Conservation (phyloP, 2,113 vertebrate genomes). For the Stigmatopora argus region DNA sequence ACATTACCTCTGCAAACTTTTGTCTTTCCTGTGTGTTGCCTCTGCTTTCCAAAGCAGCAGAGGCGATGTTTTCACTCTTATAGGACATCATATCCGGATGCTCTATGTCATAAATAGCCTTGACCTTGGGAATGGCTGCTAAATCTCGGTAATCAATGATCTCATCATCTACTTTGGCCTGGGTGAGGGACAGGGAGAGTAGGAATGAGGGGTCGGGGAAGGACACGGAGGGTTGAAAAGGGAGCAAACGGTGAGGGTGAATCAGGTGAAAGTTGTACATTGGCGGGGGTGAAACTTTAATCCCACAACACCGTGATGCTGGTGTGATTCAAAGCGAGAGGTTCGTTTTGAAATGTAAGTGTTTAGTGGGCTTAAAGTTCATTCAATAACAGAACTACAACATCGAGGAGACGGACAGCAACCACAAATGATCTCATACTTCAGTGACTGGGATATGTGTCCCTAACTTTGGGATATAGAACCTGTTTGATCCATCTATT, state of each 20-base stretch:
- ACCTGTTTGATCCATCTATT: too few species aligned
- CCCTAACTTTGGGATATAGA: too few species aligned
- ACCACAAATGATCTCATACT: background rate
- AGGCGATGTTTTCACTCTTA: slow-evolving; percentile 80
- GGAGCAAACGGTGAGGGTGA: slow-evolving; percentile 14
- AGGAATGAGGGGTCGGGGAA: slow-evolving; percentile 33
- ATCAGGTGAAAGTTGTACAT: slow-evolving; percentile 32
- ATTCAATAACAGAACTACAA: slow-evolving; percentile 14
- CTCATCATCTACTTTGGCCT: slow-evolving; percentile 99
- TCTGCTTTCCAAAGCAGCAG: slow-evolving; percentile 75
- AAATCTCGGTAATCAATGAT: slow-evolving; percentile 98
- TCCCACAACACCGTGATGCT: slow-evolving; percentile 21
- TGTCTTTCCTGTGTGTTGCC: slow-evolving; percentile 75
- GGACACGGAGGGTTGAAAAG: slow-evolving; percentile 17
- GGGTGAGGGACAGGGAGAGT: slow-evolving; percentile 53
- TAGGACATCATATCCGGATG: slow-evolving; percentile 96
- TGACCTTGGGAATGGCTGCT: slow-evolving; percentile 98
- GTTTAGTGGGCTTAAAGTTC: slow-evolving; percentile 39
- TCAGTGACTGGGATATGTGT: background rate
- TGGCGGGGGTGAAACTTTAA: slow-evolving; percentile 39
- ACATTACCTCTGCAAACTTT: slow-evolving; percentile 86
- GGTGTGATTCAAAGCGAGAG: background rate
- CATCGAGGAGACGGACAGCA: background rate
- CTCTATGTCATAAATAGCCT: slow-evolving; percentile 98
- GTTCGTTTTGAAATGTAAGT: background rate